Evolutionary conservation across 2,888 invertebrate genomes (phyloP).

Genomic region (Meta bourneti): DNA sequence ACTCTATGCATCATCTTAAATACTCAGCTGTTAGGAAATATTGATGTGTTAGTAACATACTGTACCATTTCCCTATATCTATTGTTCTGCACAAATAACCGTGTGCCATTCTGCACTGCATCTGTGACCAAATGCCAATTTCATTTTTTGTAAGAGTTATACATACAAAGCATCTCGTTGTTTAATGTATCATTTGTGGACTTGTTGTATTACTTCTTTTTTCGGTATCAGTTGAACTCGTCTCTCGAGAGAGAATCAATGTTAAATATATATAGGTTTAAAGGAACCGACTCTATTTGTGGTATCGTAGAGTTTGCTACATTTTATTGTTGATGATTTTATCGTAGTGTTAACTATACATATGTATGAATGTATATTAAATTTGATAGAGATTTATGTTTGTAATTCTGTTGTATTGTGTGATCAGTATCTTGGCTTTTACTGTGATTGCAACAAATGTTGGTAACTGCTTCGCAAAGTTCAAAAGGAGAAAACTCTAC

Average conservation of each 20-base stretch:
- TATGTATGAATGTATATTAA: constrained; percentile 44
- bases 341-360: constrained; percentile 26
- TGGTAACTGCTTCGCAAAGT: not conserved
- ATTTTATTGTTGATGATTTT: constrained; percentile 24
- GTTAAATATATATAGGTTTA: constrained; percentile 24
- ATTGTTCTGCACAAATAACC: constrained; percentile 54
- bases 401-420: not conserved
- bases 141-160: constrained; percentile 32
- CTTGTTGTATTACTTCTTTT: constrained; percentile 6
- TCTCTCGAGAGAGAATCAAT: not conserved
- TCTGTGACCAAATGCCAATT: constrained; percentile 69
- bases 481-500: not conserved
- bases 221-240: constrained; percentile 16
- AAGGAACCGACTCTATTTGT: constrained; percentile 14
- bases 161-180: constrained; percentile 18
- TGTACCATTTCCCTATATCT: too few species aligned
- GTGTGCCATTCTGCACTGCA: constrained; percentile 67
- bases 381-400: constrained; percentile 51
- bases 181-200: constrained; percentile 46
- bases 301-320: constrained; percentile 34
- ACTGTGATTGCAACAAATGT: constrained; percentile 17
- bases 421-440: constrained; percentile 18
- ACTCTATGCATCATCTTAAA: too few species aligned
- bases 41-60: too few species aligned
- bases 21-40: too few species aligned